Conservation (phyloP, 2,113 vertebrate genomes). For the Oreocharis arfaki region DNA sequence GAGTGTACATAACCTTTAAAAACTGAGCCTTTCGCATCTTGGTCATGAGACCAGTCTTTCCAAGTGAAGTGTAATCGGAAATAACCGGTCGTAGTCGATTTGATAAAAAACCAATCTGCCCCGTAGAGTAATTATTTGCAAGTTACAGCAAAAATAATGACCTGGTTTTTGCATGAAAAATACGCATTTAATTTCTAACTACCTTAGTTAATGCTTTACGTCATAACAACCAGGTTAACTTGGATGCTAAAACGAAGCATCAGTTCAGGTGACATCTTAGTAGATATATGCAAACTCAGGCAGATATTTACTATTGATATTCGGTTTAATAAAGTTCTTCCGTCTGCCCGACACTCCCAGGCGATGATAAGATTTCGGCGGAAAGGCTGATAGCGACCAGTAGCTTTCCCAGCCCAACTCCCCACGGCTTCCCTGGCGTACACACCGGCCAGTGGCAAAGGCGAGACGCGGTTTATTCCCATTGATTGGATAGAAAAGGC, state of each 20-base stretch:
- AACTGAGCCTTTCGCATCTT: rapidly evolving
- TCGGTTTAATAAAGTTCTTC: background rate
- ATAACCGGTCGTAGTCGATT: rapidly evolving
- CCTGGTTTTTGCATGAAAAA: rapidly evolving
- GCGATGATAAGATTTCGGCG: background rate
- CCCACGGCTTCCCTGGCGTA: rapidly evolving
- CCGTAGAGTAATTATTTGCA: background rate
- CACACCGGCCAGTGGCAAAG: rapidly evolving
- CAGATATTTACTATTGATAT: rapidly evolving
- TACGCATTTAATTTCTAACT: background rate
- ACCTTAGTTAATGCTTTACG: background rate
- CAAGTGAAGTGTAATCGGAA: background rate
- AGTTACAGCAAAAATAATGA: background rate
- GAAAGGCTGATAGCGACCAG: too few species aligned
- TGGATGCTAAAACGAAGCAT: rapidly evolving
- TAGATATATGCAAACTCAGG: rapidly evolving
- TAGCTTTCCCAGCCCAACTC: rapidly evolving
- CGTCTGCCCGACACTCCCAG: background rate
- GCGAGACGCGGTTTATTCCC: rapidly evolving
- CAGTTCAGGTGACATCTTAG: rapidly evolving
- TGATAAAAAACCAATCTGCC: background rate
- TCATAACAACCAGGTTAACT: background rate
- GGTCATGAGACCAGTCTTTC: background rate
- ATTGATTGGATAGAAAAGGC: rapidly evolving
- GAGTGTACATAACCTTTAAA: rapidly evolving